A percentile compares a stretch with the other conserved stretches of the same genome.
phyloP scores from a whole-genome alignment of 2,113 vertebrate genomes.

The Conger conger region DNA sequence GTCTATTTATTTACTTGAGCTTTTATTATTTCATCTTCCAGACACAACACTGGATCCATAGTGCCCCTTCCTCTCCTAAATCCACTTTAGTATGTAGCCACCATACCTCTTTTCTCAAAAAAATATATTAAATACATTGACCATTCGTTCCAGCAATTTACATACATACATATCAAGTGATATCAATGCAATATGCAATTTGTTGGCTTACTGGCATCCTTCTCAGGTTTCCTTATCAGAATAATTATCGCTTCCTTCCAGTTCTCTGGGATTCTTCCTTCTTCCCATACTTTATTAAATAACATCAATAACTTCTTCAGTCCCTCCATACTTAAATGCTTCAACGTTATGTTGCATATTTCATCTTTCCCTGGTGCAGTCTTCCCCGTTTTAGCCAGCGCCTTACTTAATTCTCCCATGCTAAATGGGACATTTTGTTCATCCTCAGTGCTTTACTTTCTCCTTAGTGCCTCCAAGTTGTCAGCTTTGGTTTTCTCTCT shows the following conservation, averaged over 20 bases:
- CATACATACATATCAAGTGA: not conserved
- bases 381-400: not conserved
- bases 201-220: conserved; percentile 4
- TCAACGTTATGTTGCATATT: not conserved
- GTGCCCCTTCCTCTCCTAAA: conserved; percentile 3
- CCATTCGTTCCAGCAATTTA: conserved; percentile 6
- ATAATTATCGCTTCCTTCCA: not conserved
- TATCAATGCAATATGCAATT: not conserved
- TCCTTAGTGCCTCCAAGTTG: not conserved
- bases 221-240: conserved; percentile 20
- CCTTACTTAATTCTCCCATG: not conserved
- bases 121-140: not conserved
- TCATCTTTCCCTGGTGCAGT: not conserved
- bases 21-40: conserved; percentile 9
- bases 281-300: conserved; percentile 15
- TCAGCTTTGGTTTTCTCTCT: not conserved
- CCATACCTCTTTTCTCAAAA: not conserved
- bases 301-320: not conserved
- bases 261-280: not conserved
- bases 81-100: not conserved
- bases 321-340: not conserved
- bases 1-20: conserved; percentile 13
- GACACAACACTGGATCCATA: not conserved
- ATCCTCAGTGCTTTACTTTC: not conserved
- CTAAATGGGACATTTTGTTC: not conserved